Base-by-base conservation (phyloP, 2,888 invertebrate species). In the Catocala sponsa region DNA sequence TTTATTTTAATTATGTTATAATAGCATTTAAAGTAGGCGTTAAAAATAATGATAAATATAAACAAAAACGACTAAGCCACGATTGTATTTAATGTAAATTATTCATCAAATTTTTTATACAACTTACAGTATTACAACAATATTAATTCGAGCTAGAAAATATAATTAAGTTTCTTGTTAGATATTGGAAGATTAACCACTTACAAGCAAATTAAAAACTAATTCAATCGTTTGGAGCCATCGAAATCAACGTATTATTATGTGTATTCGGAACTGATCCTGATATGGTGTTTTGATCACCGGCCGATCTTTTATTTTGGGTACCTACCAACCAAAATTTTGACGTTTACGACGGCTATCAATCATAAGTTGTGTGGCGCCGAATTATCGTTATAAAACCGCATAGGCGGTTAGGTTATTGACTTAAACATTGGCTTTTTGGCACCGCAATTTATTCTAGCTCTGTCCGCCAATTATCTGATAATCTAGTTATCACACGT, bases 311-410 rank as follows among this genome's bases (percentile, higher is more conserved):
- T 86, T 83, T 85, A 83, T 83, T 86, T 88, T 83, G 79, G 76
- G 78, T 44, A 69, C 15, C 46, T 46, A 46, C 46, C 9, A 15
- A 46, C 70, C 77, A 78, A 80, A 78, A 81, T 79, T 84, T 84
- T 87, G 88, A 88, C 84, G 83, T 85, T 84, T 85, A 88, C 84
- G 86, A 87, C 68, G 82, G 80, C 84, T 73, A 89, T 89, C 88
- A 84, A 88, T 88, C 89, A 88, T 82, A 73, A 72, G 78, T 47
- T 72, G 77, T 68, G 71, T 80, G 84, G 83, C 83, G 83, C 83
- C 87, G 82, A 87, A 88, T 87, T 87, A 87, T 86, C 84, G 82
- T 86, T 83, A 83, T 88, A 79, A 79, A 79, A 76, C 74, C 71
- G 69, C 79, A 78, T 73, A 79, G 70, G 74, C 69, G 82, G 81